Percentiles rank a stretch among this genome's conserved stretches.
These are phyloP conservation scores for Euclidia mi DNA, from an alignment of 2,888 invertebrate genomes.

Conservation along the genomic window DNA sequence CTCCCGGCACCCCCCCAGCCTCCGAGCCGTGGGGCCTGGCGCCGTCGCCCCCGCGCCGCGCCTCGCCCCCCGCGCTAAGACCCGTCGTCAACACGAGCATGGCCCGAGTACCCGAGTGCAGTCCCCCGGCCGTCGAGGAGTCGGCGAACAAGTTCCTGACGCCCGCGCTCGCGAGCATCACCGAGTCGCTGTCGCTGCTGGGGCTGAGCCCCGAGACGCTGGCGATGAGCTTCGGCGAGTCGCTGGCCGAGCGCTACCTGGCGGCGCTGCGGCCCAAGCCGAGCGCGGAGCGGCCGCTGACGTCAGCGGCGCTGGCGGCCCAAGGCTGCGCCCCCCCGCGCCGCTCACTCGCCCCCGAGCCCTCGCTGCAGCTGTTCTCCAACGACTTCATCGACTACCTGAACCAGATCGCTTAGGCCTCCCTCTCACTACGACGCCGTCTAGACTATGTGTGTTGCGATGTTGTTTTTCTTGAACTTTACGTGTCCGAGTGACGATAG, in stretches of 20 bases:
- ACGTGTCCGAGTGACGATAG: constrained; percentile 72
- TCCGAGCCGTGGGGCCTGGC: constrained; percentile 78
- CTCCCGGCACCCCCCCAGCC: constrained; percentile 86
- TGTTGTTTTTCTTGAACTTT: constrained; percentile 62
- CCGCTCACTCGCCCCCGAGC: constrained; percentile 65
- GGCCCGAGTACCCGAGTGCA: constrained; percentile 76
- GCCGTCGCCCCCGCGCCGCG: constrained; percentile 81
- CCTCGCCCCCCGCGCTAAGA: constrained; percentile 82
- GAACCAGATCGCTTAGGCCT: constrained; percentile 89
- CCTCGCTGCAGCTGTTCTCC: constrained; percentile 90
- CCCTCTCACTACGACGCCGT: constrained; percentile 51
- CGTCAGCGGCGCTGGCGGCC: too few relatives aligned
- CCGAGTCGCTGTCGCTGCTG: constrained; percentile 83
- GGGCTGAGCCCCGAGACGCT: constrained; percentile 83
- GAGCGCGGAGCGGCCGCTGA: too few relatives aligned
- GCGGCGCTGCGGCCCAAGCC: constrained; percentile 81
- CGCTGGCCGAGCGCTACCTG: constrained; percentile 83
- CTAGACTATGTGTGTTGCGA: constrained; percentile 66
- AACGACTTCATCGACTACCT: constrained; percentile 91
- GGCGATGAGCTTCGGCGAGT: constrained; percentile 85
- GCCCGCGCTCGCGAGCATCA: constrained; percentile 79
- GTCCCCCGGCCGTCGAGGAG: constrained; percentile 58
- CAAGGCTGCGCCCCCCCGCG: constrained; percentile 73
- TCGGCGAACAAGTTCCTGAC: constrained; percentile 68
- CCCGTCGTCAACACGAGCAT: constrained; percentile 89